Conservation (phyloP, 1,140 invertebrate species). For the Palaemon carinicauda region DNA sequence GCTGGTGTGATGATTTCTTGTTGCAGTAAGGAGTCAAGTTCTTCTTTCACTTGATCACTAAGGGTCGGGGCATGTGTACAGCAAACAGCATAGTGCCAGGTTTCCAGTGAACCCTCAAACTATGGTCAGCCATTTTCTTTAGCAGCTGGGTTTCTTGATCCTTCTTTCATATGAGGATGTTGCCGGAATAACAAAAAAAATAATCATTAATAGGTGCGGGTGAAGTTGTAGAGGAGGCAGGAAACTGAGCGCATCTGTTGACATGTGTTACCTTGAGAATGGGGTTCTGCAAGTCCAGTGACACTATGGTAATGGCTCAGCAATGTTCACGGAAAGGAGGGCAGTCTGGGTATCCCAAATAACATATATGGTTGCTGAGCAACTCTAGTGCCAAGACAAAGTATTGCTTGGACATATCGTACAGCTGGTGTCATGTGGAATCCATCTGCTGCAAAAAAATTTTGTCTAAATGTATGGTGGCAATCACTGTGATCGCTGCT, state of each 20-base stretch:
- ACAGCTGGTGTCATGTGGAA: background rate
- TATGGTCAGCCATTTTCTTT: background rate
- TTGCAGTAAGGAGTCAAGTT: background rate
- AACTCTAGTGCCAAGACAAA: background rate
- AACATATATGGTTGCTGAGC: background rate
- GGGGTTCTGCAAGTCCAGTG: background rate
- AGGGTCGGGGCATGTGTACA: no score
- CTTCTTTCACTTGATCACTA: background rate
- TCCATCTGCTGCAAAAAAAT: background rate
- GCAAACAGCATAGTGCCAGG: no score
- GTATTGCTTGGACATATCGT: background rate
- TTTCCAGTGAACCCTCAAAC: background rate
- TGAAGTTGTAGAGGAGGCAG: background rate
- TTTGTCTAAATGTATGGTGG: background rate
- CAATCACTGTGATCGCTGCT: no score
- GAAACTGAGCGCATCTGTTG: background rate
- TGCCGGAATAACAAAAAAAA: background rate
- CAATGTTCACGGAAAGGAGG: background rate
- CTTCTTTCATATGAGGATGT: background rate
- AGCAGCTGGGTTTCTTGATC: background rate
- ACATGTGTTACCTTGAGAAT: slow-evolving; percentile 6
- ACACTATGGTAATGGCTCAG: background rate
- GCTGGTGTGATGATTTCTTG: background rate
- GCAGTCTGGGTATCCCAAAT: background rate
- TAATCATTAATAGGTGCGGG: background rate